These are phyloP conservation scores for Aphis craccivora DNA, from an alignment of 1,140 invertebrate genomes.

Conservation along the genomic window DNA sequence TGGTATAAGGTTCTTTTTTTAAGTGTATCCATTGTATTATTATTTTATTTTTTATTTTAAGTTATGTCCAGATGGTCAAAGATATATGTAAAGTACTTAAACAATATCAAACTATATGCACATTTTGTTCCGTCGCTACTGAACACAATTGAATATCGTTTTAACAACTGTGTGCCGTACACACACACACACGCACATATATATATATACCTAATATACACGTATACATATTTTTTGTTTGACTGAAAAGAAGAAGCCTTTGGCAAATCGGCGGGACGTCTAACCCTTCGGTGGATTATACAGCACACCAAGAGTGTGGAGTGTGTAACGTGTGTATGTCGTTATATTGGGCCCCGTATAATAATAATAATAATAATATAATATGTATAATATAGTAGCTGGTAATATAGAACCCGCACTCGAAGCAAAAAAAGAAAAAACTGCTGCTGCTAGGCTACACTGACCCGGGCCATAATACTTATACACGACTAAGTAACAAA, in stretches of 20 bases:
- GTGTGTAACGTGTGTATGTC: neutral
- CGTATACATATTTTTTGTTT: neutral
- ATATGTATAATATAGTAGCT: neutral
- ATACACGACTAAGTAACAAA: conserved; percentile 18
- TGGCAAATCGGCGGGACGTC: conserved; percentile 40
- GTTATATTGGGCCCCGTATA: neutral
- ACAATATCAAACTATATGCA: neutral
- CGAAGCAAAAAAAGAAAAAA: neutral
- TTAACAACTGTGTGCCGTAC: neutral
- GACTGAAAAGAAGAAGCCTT: conserved; percentile 30
- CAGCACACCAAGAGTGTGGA: neutral
- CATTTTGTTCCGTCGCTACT: conserved; percentile 7
- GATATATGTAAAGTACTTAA: neutral
- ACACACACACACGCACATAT: neutral
- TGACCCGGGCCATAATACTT: neutral
- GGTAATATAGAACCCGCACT: conserved; percentile 16
- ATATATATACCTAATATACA: neutral
- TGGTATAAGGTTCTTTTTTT: neutral
- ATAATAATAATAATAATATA: neutral
- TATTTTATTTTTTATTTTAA: neutral
- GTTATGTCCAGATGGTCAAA: neutral
- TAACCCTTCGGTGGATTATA: conserved; percentile 23
- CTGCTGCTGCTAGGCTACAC: neutral
- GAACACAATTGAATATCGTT: conserved; percentile 19
- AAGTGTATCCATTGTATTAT: neutral